Evolutionary conservation across 2,113 vertebrate species (phyloP).

Genomic region (Phylloscopus trochiloides): DNA sequence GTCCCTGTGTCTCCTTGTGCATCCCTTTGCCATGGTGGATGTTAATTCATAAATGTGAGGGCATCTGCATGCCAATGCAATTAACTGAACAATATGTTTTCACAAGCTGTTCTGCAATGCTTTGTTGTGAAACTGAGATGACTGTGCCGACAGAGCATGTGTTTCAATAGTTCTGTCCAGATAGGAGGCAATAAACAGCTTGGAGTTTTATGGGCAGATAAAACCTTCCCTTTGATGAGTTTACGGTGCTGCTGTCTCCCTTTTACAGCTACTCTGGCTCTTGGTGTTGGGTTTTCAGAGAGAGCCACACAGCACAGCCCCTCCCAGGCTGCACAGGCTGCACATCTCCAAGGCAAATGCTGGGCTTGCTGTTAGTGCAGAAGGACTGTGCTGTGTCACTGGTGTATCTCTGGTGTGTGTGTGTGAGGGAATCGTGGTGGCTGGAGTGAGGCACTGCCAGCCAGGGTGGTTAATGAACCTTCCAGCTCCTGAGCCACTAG

Average conservation of each 20-base stretch:
- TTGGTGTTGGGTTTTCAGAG: not conserved
- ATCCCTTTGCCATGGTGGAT: not conserved
- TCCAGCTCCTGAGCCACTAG: not conserved
- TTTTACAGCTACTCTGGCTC: not conserved
- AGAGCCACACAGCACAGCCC: not conserved
- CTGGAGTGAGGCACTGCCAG: not conserved
- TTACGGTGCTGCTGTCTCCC: not conserved
- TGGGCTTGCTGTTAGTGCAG: not conserved
- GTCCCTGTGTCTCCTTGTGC: not conserved
- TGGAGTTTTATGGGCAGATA: slow-evolving; percentile 41
- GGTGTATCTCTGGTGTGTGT: not conserved
- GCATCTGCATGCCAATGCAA: slow-evolving; percentile 46
- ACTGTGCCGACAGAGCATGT: slow-evolving; percentile 15
- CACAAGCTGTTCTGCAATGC: slow-evolving; percentile 47
- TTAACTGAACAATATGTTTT: slow-evolving; percentile 63
- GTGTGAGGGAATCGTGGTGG: fast-evolving
- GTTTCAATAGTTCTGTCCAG: slow-evolving; percentile 45
- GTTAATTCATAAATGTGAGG: slow-evolving; percentile 21
- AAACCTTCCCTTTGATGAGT: slow-evolving; percentile 19
- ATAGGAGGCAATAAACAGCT: not conserved
- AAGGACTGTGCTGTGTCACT: not conserved
- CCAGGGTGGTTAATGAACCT: not conserved
- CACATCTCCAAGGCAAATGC: not conserved
- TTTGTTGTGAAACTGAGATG: slow-evolving; percentile 51
- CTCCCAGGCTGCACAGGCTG: not conserved